Base-by-base conservation (phyloP, 2,797 vertebrate species). In the Chiloscyllium punctatum region DNA sequence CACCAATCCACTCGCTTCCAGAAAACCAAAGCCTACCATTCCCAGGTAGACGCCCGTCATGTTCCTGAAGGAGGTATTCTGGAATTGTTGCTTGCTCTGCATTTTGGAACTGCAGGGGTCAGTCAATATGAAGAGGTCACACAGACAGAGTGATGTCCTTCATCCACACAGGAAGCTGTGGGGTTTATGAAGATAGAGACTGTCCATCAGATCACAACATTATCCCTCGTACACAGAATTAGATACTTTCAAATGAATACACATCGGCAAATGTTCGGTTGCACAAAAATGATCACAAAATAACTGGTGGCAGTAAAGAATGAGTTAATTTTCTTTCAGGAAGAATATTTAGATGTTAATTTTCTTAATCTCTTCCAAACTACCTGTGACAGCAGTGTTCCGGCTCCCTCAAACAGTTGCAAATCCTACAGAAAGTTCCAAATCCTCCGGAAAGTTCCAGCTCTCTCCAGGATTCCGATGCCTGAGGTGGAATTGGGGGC, bases 41-140 rank as follows among this genome's bases (percentile, higher is more conserved):
- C 95, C 95, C 74, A 95, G 51, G 87, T 95, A 95, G 16, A 92
- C 37, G 77, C 95, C 95, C 16, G 87, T 72, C 87, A 91, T 95
- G 95, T 91, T 91, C 74, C 6, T 53, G 4, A 53, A 18, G 77
- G 37, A 23, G 13, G 68, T 8, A 42, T 37, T 37, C n/a, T n/a
- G 33, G 11, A 23, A 16, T 23, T 0, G 33, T 68, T 62, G 57
- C 15, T 95, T 27, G n/a, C 66, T 72, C 95, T 92, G 69, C 95
- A 95, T 92, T 11, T 57, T 62, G 87, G 69, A 37, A 57, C 11
- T 4, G 5, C 25, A n/a, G 3, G 25, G 42, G n/a, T 72, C 30
- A 53, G 9, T 16, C 15, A 72, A 57, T 0, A 11, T 18, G 2
- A 91, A 21, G 30, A 95, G 71, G 6, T 72, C 90, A 88, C 90